These are phyloP conservation scores for Sinohyriopsis cumingii DNA, from an alignment of 2,888 invertebrate genomes.

Conservation along the genomic window DNA sequence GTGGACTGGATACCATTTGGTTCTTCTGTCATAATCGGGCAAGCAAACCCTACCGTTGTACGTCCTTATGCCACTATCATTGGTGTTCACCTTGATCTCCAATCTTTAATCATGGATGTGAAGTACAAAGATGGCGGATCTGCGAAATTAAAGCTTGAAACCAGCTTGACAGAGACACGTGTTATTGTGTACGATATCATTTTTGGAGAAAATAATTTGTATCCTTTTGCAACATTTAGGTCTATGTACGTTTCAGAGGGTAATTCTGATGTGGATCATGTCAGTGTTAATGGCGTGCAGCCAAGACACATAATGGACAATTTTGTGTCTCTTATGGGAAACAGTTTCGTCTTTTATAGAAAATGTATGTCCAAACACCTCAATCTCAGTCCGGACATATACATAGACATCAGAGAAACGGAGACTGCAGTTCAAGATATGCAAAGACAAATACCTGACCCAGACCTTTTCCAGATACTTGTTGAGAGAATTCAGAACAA, in stretches of 20 bases:
- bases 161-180: conserved; percentile 38
- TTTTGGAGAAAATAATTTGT: conserved; percentile 31
- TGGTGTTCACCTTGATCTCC: conserved; percentile 35
- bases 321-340: conserved; percentile 40
- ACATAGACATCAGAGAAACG: conserved; percentile 40
- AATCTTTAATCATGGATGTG: conserved; percentile 34
- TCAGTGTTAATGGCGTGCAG: conserved; percentile 42
- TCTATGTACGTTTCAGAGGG: conserved; percentile 56
- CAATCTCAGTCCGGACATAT: conserved; percentile 56
- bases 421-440: conserved; percentile 3
- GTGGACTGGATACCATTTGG: conserved; percentile 59
- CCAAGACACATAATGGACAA: conserved; percentile 44
- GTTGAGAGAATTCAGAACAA: conserved; percentile 31
- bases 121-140: conserved; percentile 48
- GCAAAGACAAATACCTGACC: background rate
- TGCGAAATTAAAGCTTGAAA: conserved; percentile 31
- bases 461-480: conserved; percentile 22
- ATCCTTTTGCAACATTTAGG: conserved; percentile 51
- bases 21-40: conserved; percentile 54
- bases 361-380: conserved; percentile 57
- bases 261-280: conserved; percentile 50
- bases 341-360: conserved; percentile 50
- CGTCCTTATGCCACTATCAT: conserved; percentile 48
- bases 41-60: conserved; percentile 43
- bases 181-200: conserved; percentile 34